phyloP scores from a whole-genome alignment of 2,888 invertebrate species.

The Pterobdella sp. region DNA sequence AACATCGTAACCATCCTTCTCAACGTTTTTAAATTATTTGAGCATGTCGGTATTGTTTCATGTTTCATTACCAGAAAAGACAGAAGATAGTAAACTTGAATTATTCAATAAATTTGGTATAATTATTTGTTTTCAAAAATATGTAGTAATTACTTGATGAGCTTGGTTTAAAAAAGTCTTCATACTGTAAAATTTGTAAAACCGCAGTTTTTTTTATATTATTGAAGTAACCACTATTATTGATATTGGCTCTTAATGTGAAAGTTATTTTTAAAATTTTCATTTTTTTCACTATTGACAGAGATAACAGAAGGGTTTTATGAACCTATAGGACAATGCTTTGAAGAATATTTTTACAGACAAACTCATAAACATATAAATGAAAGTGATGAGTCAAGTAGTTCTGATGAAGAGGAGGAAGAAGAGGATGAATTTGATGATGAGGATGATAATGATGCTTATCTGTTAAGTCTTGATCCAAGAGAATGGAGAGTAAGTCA shows the following conservation, averaged over 20 bases:
- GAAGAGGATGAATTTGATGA: slow-evolving; percentile 43
- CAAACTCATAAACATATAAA: slow-evolving; percentile 45
- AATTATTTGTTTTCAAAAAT: background rate
- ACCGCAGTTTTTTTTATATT: too few relatives aligned
- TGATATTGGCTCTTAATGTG: too few relatives aligned
- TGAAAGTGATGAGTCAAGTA: slow-evolving; percentile 43
- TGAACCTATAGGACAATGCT: slow-evolving; percentile 49
- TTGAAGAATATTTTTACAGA: slow-evolving; percentile 45
- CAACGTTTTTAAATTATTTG: background rate
- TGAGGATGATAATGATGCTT: slow-evolving; percentile 53
- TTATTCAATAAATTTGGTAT: background rate
- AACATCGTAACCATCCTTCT: background rate
- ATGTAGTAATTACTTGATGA: background rate
- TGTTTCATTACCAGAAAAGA: background rate
- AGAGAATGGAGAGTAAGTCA: slow-evolving; percentile 75
- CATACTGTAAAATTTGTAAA: too few relatives aligned
- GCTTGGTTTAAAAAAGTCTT: background rate
- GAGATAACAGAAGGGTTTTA: slow-evolving; percentile 39
- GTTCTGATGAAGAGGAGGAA: slow-evolving; percentile 43
- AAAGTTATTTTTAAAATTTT: background rate
- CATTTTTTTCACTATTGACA: background rate
- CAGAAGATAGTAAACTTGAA: background rate
- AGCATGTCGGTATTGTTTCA: slow-evolving; percentile 3
- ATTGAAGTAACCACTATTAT: too few relatives aligned
- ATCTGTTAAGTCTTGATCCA: slow-evolving; percentile 79